Conservation (phyloP, 2,113 vertebrate species). For the Pseudopipra pipra region DNA sequence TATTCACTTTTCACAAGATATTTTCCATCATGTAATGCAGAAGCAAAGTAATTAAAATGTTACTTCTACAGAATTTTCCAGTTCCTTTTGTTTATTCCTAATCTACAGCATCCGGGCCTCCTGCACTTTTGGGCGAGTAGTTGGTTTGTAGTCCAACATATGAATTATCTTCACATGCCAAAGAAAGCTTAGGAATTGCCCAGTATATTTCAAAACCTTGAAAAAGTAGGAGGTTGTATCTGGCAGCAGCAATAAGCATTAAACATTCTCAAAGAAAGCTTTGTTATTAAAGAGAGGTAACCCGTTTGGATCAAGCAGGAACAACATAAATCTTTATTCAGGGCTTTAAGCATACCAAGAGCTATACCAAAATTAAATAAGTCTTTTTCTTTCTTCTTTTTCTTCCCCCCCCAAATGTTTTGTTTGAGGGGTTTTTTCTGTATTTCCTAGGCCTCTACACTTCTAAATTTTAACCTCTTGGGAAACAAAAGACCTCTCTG, state of each 20-base stretch:
- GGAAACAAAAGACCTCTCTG: background rate
- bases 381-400: background rate
- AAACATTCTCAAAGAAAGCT: slow-evolving; percentile 51
- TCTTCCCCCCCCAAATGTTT: background rate
- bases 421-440: background rate
- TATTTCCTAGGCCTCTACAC: background rate
- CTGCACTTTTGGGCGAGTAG: background rate
- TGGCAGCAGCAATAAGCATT: slow-evolving; percentile 46
- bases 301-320: background rate
- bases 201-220: slow-evolving; percentile 51
- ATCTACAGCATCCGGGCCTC: background rate
- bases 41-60: background rate
- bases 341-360: background rate
- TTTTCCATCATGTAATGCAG: background rate
- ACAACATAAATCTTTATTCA: slow-evolving; percentile 42
- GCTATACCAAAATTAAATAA: background rate
- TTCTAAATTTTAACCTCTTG: background rate
- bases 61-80: slow-evolving; percentile 27
- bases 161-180: slow-evolving; percentile 46
- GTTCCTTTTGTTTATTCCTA: slow-evolving; percentile 43
- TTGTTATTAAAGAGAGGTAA: slow-evolving; percentile 47
- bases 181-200: slow-evolving; percentile 57
- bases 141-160: background rate
- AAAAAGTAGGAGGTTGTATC: slow-evolving; percentile 45
- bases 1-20: background rate